phyloP scores from a whole-genome alignment of 2,113 vertebrate genomes.

The Euleptes europaea region DNA sequence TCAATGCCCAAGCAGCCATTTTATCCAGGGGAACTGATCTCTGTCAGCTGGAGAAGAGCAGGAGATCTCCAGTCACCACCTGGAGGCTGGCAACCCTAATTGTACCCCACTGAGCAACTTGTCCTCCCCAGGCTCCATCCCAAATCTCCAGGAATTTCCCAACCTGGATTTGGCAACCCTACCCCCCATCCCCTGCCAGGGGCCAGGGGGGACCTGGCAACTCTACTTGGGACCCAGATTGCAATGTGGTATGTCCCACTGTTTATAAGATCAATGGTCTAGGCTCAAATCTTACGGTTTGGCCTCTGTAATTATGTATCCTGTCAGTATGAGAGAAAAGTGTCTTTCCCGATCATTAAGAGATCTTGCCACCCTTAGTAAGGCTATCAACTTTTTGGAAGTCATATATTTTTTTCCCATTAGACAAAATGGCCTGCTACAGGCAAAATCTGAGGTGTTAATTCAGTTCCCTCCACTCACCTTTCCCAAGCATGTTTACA shows the following conservation, averaged over 20 bases:
- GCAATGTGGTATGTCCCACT: not conserved
- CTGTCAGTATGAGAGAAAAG: not conserved
- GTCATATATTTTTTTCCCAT: conserved; percentile 63
- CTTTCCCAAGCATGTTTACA: conserved; percentile 88
- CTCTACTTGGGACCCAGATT: not conserved
- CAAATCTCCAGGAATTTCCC: too few species aligned
- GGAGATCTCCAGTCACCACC: too few species aligned
- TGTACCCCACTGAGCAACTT: too few species aligned
- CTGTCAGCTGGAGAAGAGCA: too few species aligned
- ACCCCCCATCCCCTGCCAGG: too few species aligned
- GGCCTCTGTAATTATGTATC: not conserved
- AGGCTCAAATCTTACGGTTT: not conserved
- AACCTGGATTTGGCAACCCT: too few species aligned
- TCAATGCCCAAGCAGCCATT: too few species aligned
- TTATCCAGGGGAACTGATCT: too few species aligned
- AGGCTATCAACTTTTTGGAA: conserved; percentile 45
- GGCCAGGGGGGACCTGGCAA: too few species aligned
- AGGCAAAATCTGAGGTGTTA: conserved; percentile 70
- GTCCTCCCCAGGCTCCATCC: too few species aligned
- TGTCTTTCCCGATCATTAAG: not conserved
- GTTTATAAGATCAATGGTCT: not conserved
- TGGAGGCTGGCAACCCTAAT: too few species aligned
- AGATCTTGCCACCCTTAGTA: not conserved
- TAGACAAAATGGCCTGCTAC: conserved; percentile 74
- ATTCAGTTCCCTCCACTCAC: conserved; percentile 81